phyloP scores from a whole-genome alignment of 2,888 invertebrate species.

The Drosophila neonasuta region DNA sequence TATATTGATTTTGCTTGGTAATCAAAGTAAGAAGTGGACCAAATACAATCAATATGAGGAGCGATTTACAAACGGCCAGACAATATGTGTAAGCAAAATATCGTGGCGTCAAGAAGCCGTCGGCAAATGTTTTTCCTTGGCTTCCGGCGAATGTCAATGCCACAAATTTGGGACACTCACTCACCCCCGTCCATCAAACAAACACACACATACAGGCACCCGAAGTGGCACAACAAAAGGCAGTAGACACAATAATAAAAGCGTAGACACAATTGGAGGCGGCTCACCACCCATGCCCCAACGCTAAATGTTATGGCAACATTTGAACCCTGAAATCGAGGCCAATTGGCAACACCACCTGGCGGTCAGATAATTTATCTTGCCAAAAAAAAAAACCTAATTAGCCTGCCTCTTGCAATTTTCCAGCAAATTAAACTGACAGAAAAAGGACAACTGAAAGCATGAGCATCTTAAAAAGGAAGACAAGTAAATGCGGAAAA shows the following conservation, averaged over 20 bases:
- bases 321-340: constrained; percentile 37
- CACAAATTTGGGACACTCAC: constrained; percentile 68
- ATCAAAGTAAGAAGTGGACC: constrained; percentile 33
- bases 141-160: constrained; percentile 76
- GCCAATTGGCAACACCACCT: constrained; percentile 58
- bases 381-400: constrained; percentile 50
- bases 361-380: constrained; percentile 65
- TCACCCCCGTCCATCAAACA: constrained; percentile 12
- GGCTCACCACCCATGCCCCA: background rate
- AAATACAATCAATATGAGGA: constrained; percentile 48
- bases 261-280: constrained; percentile 26
- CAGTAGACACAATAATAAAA: constrained; percentile 51
- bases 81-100: constrained; percentile 39
- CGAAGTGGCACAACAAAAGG: constrained; percentile 15
- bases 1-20: constrained; percentile 54
- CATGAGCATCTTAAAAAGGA: constrained; percentile 9
- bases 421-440: constrained; percentile 70
- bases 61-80: constrained; percentile 51
- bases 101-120: constrained; percentile 62
- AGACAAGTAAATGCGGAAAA: background rate
- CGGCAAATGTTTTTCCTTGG: constrained; percentile 73
- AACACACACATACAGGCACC: constrained; percentile 3
- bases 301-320: constrained; percentile 10
- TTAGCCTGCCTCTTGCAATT: constrained; percentile 69
- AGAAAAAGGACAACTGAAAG: constrained; percentile 31